Conservation (phyloP, 2,113 vertebrate species). For the Myocastor coypus region DNA sequence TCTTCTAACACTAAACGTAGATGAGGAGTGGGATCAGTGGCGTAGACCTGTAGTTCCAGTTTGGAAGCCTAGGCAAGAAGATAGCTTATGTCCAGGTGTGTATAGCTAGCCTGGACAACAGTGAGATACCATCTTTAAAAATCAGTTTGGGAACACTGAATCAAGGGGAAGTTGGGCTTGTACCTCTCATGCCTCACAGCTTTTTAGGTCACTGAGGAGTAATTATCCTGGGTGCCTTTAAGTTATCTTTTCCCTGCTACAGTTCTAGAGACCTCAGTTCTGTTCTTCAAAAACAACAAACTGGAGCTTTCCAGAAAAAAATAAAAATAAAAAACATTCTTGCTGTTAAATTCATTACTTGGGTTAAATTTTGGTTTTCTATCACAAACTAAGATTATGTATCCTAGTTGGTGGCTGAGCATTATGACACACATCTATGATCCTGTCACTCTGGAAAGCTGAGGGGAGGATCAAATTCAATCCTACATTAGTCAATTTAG, state of each 20-base stretch:
- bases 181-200: not conserved
- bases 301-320: not conserved
- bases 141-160: not conserved
- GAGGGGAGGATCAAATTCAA: not conserved
- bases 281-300: not conserved
- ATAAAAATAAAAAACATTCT: not conserved
- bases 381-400: not conserved
- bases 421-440: not conserved
- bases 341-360: conserved; percentile 32
- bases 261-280: not conserved
- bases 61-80: not conserved
- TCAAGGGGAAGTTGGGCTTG: not conserved
- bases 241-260: not conserved
- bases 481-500: not conserved
- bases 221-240: not conserved
- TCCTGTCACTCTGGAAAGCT: not conserved
- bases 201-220: not conserved
- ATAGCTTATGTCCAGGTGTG: not conserved
- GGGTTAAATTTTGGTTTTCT: not conserved
- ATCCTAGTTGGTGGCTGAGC: not conserved
- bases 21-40: not conserved
- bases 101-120: not conserved
- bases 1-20: not conserved
- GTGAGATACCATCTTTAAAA: not conserved
- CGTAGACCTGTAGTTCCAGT: no score